A percentile compares a stretch with the other conserved stretches of the same genome.
These are phyloP conservation scores for Tolmerus cingulatus DNA, from an alignment of 2,888 invertebrate species.

Conservation along the genomic window DNA sequence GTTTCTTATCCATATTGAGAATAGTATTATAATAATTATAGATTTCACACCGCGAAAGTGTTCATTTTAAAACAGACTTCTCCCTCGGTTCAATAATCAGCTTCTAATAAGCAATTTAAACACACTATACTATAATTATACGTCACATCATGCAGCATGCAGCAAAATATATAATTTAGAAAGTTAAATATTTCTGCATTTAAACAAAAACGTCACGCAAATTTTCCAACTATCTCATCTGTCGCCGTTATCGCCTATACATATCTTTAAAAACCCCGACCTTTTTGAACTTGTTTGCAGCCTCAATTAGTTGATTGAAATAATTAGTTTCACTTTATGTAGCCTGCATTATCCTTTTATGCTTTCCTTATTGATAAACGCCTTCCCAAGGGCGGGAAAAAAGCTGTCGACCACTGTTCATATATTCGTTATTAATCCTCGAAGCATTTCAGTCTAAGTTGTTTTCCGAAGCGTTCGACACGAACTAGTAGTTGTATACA, in stretches of 20 bases:
- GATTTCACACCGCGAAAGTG: not conserved
- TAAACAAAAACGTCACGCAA: not conserved
- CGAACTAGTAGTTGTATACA: not conserved
- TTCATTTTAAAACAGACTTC: not conserved
- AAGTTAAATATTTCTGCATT: not conserved
- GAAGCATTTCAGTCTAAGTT: not conserved
- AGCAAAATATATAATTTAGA: not conserved
- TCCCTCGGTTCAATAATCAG: not conserved
- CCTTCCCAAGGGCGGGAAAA: not conserved
- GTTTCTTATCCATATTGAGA: too few relatives aligned
- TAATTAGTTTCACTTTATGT: not conserved
- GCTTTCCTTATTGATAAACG: not conserved
- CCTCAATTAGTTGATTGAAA: slow-evolving; percentile 28
- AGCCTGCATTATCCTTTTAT: not conserved
- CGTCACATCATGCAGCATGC: not conserved
- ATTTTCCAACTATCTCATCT: not conserved
- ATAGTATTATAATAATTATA: not conserved
- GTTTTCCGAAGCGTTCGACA: not conserved
- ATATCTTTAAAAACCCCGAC: not conserved
- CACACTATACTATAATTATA: not conserved
- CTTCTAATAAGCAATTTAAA: not conserved
- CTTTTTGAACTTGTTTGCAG: not conserved
- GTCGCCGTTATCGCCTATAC: not conserved
- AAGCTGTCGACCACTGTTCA: not conserved
- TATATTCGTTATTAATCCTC: not conserved